Evolutionary conservation across 1,140 invertebrate species (phyloP).

Genomic region (Nephila pilipes): DNA sequence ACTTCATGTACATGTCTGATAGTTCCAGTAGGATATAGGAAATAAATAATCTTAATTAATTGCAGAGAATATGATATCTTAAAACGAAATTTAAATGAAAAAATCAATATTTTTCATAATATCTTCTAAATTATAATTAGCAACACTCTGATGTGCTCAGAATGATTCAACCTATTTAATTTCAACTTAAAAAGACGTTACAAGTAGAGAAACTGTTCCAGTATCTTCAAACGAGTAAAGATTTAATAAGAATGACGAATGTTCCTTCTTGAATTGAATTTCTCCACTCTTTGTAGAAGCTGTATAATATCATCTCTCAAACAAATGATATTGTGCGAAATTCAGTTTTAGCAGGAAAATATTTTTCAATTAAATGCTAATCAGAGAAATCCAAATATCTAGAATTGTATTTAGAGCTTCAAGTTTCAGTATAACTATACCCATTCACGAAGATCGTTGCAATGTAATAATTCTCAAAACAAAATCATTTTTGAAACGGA

Average conservation of each 20-base stretch:
- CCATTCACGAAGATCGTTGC: not conserved
- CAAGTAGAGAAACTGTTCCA: not conserved
- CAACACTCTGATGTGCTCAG: no score
- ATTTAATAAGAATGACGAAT: not conserved
- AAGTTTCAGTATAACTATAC: not conserved
- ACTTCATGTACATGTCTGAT: no score
- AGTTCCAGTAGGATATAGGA: no score
- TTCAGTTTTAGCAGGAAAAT: not conserved
- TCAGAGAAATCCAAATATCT: not conserved
- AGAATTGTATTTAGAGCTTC: not conserved
- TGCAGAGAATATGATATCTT: no score
- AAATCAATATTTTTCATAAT: no score
- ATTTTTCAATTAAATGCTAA: constrained; percentile 38
- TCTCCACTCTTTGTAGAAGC: not conserved
- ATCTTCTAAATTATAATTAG: no score
- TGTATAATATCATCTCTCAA: not conserved
- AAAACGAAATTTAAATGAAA: no score
- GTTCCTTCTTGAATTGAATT: not conserved
- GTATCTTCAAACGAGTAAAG: not conserved
- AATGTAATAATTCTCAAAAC: constrained; percentile 27
- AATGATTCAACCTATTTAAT: no score
- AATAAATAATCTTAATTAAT: no score
- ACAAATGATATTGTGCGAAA: not conserved
- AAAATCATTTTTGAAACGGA: constrained; percentile 33
- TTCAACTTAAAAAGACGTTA: not conserved